Evolutionary conservation across 2,888 invertebrate species (phyloP).

Genomic region (Drosophila recens): DNA sequence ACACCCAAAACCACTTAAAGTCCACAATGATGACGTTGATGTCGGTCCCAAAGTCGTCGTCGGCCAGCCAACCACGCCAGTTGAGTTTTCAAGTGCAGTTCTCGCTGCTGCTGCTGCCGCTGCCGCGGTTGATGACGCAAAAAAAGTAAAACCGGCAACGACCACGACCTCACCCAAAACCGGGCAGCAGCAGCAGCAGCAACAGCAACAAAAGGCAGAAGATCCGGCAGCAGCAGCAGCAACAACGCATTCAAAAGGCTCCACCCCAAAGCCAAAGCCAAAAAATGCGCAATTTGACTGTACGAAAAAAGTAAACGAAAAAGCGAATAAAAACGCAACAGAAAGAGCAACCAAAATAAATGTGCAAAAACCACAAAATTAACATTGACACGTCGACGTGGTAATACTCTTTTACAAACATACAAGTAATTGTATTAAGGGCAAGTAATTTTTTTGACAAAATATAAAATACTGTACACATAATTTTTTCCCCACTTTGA

Average conservation of each 20-base stretch:
- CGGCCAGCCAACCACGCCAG: constrained; percentile 67
- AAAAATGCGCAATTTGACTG: constrained; percentile 79
- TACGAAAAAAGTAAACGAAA: constrained; percentile 70
- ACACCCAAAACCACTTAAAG: constrained; percentile 79
- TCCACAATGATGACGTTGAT: constrained; percentile 80
- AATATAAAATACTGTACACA: not conserved
- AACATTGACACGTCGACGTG: constrained; percentile 51
- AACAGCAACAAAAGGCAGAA: constrained; percentile 63
- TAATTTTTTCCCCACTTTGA: not conserved
- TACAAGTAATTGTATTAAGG: not conserved
- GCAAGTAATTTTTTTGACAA: no score
- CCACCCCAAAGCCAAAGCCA: constrained; percentile 81
- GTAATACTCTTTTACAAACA: constrained; percentile 40
- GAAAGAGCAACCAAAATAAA: constrained; percentile 75
- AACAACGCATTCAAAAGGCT: constrained; percentile 68
- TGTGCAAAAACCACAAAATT: constrained; percentile 50
- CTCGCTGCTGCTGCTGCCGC: constrained; percentile 31
- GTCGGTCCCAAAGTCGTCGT: constrained; percentile 52
- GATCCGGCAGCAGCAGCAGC: constrained; percentile 40
- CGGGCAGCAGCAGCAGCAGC: constrained; percentile 41
- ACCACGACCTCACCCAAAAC: constrained; percentile 78
- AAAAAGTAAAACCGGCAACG: constrained; percentile 72
- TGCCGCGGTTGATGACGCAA: constrained; percentile 70
- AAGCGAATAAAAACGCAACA: constrained; percentile 69
- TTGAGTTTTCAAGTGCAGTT: constrained; percentile 81